These are phyloP conservation scores for Gobio occitaniae DNA, from an alignment of 2,797 vertebrate genomes.

Conservation along the genomic window DNA sequence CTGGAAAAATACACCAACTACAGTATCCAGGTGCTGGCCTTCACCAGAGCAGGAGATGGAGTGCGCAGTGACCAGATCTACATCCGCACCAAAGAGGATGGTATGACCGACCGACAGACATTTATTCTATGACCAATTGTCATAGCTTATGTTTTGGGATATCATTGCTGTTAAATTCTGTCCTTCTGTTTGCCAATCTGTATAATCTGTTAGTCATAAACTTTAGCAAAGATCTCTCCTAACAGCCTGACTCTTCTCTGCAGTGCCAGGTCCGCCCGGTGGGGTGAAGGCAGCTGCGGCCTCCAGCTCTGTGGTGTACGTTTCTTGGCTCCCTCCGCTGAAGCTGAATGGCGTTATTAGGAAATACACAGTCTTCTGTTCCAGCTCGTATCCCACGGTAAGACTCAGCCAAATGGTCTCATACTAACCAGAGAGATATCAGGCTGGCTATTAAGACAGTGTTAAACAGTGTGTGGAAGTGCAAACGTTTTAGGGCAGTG, in stretches of 20 bases:
- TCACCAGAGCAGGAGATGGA: slow-evolving; percentile 94
- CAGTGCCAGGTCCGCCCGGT: slow-evolving; percentile 95
- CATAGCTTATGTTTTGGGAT: background rate
- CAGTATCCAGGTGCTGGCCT: slow-evolving; percentile 95
- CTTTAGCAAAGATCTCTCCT: background rate
- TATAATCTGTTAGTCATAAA: background rate
- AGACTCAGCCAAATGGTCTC: slow-evolving; percentile 46
- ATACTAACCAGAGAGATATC: slow-evolving; percentile 11
- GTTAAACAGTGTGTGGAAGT: slow-evolving; percentile 22
- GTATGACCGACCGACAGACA: slow-evolving; percentile 69
- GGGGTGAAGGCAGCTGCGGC: slow-evolving; percentile 96
- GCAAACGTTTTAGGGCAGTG: background rate
- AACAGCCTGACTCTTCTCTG: slow-evolving; percentile 9
- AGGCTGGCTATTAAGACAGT: slow-evolving; percentile 12
- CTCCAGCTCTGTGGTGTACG: slow-evolving; percentile 91
- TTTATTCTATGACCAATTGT: background rate
- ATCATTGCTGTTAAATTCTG: background rate
- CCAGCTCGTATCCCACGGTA: slow-evolving; percentile 96
- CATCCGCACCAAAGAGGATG: slow-evolving; percentile 95
- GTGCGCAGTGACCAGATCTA: slow-evolving; percentile 96
- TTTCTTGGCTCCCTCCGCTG: slow-evolving; percentile 96
- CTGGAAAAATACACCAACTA: slow-evolving; percentile 99
- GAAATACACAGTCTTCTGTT: slow-evolving; percentile 99
- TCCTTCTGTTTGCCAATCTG: background rate
- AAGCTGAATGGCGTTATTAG: slow-evolving; percentile 97